phyloP scores from a whole-genome alignment of 2,113 vertebrate species.

The Tursiops truncatus region DNA sequence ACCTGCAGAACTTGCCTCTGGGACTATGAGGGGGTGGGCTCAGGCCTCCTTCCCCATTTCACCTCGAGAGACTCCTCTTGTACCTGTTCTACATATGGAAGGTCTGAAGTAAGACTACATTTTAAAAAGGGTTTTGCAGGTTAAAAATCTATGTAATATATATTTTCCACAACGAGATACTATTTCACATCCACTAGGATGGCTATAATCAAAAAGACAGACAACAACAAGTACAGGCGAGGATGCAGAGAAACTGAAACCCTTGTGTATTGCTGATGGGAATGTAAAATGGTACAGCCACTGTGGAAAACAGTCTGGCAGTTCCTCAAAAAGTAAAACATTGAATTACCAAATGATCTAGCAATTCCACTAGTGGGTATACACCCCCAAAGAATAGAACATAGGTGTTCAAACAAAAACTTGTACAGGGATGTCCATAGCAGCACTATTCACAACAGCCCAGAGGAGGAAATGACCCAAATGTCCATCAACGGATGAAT shows the following conservation, averaged over 20 bases:
- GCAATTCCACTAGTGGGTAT: neutral
- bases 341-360: neutral
- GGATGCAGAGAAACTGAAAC: neutral
- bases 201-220: neutral
- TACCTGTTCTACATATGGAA: neutral
- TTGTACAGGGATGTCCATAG: neutral
- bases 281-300: neutral
- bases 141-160: neutral
- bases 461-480: neutral
- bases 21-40: neutral
- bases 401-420: neutral
- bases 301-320: neutral
- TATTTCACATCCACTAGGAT: neutral
- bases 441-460: neutral
- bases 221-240: neutral
- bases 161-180: neutral
- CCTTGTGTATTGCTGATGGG: neutral
- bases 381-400: neutral
- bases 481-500: fast-evolving
- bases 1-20: neutral
- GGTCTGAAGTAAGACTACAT: neutral
- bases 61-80: neutral
- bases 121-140: neutral
- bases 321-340: neutral
- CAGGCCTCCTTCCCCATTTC: neutral